phyloP scores from a whole-genome alignment of 1,140 invertebrate species.

The Caenorhabditis briggsae region DNA sequence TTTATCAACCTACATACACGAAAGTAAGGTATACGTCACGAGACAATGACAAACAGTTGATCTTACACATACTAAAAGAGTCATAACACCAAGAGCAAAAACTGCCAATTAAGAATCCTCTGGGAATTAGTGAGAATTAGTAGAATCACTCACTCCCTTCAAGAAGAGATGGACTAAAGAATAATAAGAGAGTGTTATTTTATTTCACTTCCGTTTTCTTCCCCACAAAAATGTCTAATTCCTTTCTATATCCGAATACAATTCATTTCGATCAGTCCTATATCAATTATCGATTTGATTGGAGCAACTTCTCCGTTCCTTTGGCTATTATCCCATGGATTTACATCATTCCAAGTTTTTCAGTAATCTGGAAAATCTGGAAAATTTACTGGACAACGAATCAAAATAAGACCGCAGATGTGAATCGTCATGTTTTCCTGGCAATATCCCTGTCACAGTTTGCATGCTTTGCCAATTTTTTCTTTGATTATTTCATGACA shows the following conservation, averaged over 20 bases:
- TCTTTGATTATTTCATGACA: conserved; percentile 34
- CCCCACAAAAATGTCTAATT: background rate
- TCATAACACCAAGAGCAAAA: too few relatives aligned
- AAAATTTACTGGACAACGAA: background rate
- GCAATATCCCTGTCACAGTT: background rate
- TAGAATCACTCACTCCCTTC: too few relatives aligned
- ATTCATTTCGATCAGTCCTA: conserved; percentile 30
- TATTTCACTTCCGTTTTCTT: background rate
- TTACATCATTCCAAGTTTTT: conserved; percentile 20
- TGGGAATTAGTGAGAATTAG: too few relatives aligned
- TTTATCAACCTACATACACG: too few relatives aligned
- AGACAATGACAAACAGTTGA: too few relatives aligned
- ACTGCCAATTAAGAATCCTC: too few relatives aligned
- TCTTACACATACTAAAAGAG: too few relatives aligned
- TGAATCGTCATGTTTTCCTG: conserved; percentile 22
- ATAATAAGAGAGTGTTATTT: too few relatives aligned
- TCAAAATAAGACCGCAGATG: background rate
- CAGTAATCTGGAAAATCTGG: conserved; percentile 10
- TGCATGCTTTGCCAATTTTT: background rate
- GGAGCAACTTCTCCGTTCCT: background rate
- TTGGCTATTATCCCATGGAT: conserved; percentile 9
- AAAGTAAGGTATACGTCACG: too few relatives aligned
- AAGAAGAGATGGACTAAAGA: too few relatives aligned
- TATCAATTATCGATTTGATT: background rate
- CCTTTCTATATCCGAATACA: background rate